Evolutionary conservation across 2,888 invertebrate genomes (phyloP).

Genomic region (Pandemis corylana): DNA sequence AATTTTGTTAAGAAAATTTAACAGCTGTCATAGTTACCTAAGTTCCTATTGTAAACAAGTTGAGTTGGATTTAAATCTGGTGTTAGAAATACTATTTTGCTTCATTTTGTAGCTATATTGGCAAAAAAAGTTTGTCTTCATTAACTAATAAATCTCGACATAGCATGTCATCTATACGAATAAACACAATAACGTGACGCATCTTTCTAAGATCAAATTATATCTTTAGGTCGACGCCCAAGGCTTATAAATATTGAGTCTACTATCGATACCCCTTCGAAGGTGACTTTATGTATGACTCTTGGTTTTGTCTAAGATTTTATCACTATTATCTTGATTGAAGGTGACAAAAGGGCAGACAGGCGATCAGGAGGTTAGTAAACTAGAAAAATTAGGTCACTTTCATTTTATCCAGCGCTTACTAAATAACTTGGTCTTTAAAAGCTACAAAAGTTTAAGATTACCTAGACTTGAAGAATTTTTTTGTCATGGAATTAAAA

Average conservation of each 20-base stretch:
- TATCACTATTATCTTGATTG: not conserved
- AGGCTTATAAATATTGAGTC: not conserved
- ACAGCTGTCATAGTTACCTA: not conserved
- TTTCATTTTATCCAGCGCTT: not conserved
- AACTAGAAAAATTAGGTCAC: slow-evolving; percentile 4
- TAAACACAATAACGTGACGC: not conserved
- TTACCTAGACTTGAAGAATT: not conserved
- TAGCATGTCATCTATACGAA: not conserved
- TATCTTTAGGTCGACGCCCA: not conserved
- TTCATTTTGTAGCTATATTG: no score
- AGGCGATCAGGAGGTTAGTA: slow-evolving; percentile 5
- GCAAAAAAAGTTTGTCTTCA: not conserved
- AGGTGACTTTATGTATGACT: not conserved
- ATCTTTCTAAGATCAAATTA: not conserved
- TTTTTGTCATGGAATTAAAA: not conserved
- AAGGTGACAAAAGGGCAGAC: slow-evolving; percentile 29
- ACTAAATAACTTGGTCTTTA: not conserved
- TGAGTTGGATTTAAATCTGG: no score
- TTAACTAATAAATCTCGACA: no score
- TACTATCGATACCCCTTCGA: not conserved
- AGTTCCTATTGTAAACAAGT: no score
- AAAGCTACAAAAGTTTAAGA: not conserved
- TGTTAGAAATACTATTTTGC: no score
- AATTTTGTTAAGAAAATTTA: not conserved
- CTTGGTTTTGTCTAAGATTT: slow-evolving; percentile 12